Conservation (phyloP, 2,888 invertebrate genomes). For the Tenthredo amoena region DNA sequence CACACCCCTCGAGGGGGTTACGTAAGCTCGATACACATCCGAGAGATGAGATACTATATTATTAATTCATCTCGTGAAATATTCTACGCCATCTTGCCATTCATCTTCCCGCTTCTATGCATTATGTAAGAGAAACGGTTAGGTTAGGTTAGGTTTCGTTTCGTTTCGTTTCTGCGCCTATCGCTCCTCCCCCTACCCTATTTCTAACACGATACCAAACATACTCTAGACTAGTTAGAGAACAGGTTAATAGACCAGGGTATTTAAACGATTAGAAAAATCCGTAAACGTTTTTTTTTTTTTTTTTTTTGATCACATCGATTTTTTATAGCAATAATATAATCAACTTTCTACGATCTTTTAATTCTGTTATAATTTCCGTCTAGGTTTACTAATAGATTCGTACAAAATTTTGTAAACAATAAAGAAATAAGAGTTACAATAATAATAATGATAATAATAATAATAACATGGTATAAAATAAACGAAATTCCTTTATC, state of each 20-base stretch:
- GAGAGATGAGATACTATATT: constrained; percentile 77
- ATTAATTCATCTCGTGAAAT: constrained; percentile 77
- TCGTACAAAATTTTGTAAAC: neutral
- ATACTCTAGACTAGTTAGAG: neutral
- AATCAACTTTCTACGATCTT: neutral
- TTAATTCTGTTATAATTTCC: neutral
- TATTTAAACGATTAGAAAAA: neutral
- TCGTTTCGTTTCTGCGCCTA: neutral
- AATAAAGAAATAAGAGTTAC: neutral
- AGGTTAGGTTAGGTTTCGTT: constrained; percentile 15
- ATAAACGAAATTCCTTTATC: constrained; percentile 14
- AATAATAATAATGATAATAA: neutral
- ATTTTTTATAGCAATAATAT: neutral
- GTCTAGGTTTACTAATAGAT: neutral
- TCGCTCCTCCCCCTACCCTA: neutral
- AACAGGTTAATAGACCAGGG: neutral
- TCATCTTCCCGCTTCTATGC: constrained; percentile 70
- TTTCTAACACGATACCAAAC: neutral
- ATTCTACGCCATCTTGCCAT: constrained; percentile 77
- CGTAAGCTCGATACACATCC: constrained; percentile 75
- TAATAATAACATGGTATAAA: constrained; percentile 3
- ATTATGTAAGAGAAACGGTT: constrained; percentile 36
- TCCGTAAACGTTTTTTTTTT: neutral
- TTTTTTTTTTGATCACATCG: neutral
- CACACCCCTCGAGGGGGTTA: constrained; percentile 9